These are phyloP conservation scores for Mercenaria mercenaria DNA, from an alignment of 1,140 invertebrate species.

Conservation along the genomic window DNA sequence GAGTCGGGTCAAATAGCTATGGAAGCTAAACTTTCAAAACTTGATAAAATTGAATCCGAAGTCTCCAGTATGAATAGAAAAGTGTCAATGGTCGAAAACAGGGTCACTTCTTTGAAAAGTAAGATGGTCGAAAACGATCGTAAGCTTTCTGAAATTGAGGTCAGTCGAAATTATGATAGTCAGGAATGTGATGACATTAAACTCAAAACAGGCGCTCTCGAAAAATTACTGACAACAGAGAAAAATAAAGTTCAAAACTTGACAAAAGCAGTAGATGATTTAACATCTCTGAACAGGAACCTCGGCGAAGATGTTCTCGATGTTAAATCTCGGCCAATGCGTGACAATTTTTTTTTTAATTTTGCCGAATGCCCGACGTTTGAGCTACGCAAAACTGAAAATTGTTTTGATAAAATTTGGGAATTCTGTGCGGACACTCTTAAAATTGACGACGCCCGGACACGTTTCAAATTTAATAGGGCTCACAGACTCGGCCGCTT, in stretches of 20 bases:
- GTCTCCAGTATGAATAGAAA: not conserved
- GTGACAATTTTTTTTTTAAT: conserved; percentile 13
- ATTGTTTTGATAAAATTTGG: not conserved
- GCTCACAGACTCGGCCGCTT: not conserved
- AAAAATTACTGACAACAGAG: not conserved
- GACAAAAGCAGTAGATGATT: not conserved
- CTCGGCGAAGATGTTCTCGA: not conserved
- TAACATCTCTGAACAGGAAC: not conserved
- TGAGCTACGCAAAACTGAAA: not conserved
- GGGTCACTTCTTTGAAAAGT: not conserved
- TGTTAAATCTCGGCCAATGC: not conserved
- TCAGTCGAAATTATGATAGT: not conserved
- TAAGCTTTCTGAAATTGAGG: not conserved
- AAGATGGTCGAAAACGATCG: not conserved
- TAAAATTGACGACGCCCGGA: not conserved
- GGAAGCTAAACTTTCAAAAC: not conserved
- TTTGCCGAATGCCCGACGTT: not conserved
- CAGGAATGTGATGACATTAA: too few relatives aligned
- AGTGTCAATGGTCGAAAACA: too few relatives aligned
- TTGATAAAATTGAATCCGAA: conserved; percentile 10
- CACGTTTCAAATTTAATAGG: not conserved
- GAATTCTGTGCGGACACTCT: not conserved
- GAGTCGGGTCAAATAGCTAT: not conserved
- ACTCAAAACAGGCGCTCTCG: not conserved
- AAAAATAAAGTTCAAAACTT: not conserved